Evolutionary conservation across 2,888 invertebrate genomes (phyloP), one percentile per base, ranked within the genome.

Genomic region (Caenorhabditis uteleia): DNA sequence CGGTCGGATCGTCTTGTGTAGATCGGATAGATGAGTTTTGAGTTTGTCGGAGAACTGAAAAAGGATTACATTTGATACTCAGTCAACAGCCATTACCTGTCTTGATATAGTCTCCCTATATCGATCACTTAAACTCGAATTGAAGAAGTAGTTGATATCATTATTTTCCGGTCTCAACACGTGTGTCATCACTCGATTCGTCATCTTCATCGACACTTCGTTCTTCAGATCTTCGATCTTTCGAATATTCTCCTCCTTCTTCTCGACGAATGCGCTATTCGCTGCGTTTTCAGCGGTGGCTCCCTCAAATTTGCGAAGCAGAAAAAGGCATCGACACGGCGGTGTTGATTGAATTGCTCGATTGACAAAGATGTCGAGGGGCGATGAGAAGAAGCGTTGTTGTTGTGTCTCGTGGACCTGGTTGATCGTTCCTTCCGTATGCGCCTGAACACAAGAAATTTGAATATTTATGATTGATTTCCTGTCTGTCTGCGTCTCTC

Each of bases 351-450:
- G 47, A 21, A 68, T 53, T 5, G 62, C 57, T 14, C 61, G 40
- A 42, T 61, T 47, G 31, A 67, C 57, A 12, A 72, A 61, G n/a
- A 45, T 54, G 23, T 74, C 70, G 29, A 74, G 49, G 6, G 71
- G 69, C 10, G 77, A 70, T 23, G 58, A 50, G 57, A 68, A 72
- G 43, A 79, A 78, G 10, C 71, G 61, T 34, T 69, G 60, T 48
- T 79, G 77, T 16, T 71, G 67, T 16, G 68, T 49, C 21, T 68
- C 71, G 51, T 70, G 69, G 2, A 78, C 59, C 36, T 75, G 75
- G 33, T 75, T 75, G 40, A 75, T 75, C 10, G 61, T 21, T 40
- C 75, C 75, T 36, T 75, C 75, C 29, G 73, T 68, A 53, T 70
- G 73, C 7, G 75, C 72, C 75, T 72, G 31, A n/a, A 64, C n/a